Evolutionary conservation across 2,113 vertebrate species (phyloP).

Genomic region (Epinephelus lanceolatus): DNA sequence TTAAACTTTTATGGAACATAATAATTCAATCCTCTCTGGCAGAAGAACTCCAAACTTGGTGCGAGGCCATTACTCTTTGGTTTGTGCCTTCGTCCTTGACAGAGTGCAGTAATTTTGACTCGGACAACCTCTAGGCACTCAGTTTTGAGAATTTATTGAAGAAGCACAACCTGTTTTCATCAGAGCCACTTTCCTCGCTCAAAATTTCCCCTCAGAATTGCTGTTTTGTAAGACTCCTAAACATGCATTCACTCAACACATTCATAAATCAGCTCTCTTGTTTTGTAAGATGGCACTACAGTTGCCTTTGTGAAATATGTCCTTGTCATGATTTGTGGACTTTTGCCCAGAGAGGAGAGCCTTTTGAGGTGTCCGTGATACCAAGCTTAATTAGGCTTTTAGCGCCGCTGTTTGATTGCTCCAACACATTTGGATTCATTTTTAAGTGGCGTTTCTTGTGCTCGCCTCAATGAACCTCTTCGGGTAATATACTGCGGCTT

Average conservation of each 20-base stretch:
- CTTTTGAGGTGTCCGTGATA: background rate
- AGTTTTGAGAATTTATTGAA: conserved; percentile 36
- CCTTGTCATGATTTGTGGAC: background rate
- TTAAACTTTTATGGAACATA: conserved; percentile 79
- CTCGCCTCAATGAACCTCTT: background rate
- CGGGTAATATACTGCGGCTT: background rate
- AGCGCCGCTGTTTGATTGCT: background rate
- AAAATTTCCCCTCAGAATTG: background rate
- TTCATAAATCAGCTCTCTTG: background rate
- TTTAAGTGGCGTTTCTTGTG: background rate
- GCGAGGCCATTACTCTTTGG: conserved; percentile 60
- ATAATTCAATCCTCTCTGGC: conserved; percentile 77
- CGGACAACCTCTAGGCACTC: conserved; percentile 42
- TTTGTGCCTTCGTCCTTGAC: conserved; percentile 63
- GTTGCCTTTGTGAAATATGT: background rate
- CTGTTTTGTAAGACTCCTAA: background rate
- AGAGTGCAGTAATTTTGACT: conserved; percentile 64
- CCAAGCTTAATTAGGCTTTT: background rate
- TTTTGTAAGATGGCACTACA: background rate
- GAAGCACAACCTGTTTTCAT: conserved; percentile 10
- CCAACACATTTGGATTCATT: background rate
- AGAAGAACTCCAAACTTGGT: conserved; percentile 60
- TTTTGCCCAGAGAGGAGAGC: background rate
- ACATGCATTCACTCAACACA: conserved; percentile 2
- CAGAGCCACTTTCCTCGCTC: background rate